Base-by-base conservation (phyloP, 2,888 invertebrate species). In the Xiphydria camelus region DNA sequence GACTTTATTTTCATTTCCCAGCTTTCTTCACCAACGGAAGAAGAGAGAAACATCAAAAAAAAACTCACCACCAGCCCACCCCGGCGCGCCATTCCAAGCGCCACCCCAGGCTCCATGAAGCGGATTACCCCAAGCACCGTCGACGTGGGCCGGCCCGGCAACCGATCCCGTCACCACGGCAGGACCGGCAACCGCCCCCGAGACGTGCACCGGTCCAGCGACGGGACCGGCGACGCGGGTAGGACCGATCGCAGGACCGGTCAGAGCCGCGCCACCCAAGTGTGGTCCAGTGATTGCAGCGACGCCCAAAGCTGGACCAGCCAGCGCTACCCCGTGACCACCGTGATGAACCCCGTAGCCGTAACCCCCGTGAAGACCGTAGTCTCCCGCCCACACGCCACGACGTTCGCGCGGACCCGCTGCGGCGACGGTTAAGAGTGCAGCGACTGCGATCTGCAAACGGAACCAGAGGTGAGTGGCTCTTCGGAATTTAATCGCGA, bases 101-200 rank as follows among this genome's bases (percentile, higher is more conserved):
- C 60, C 66, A 25, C 45, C 56, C 25, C 57, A 57, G 19, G 41
- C 38, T 17, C 60, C 68, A n/a, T n/a, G n/a, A n/a, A n/a, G n/a
- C n/a, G n/a, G n/a, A n/a, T n/a, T n/a, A n/a, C 50, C 65, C 14
- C 51, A 57, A 23, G 61, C 59, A 18, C 67, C 69, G 29, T 70
- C 70, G 19, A 75, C 75, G 21, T 70, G 65, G 5, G 72, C 68
- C 0, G 69, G 70, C 2, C 72, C 72, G 25, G 71, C 71, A 4
- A 73, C 65, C 2, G 72, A 73, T 4, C 66, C 63, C 1, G 69
- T 66, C 3, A 73, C 70, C 2, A 68, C 59, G 1, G 73, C 66
- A 1, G 70, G 66, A 3, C 72, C 73, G 38, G 73, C 69, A 12
- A 75, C 69, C 5, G 74, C 73, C 1, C 75, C 75, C n/a, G 70